phyloP scores from a whole-genome alignment of 2,797 vertebrate genomes.

The Distichodus sexfasciatus region DNA sequence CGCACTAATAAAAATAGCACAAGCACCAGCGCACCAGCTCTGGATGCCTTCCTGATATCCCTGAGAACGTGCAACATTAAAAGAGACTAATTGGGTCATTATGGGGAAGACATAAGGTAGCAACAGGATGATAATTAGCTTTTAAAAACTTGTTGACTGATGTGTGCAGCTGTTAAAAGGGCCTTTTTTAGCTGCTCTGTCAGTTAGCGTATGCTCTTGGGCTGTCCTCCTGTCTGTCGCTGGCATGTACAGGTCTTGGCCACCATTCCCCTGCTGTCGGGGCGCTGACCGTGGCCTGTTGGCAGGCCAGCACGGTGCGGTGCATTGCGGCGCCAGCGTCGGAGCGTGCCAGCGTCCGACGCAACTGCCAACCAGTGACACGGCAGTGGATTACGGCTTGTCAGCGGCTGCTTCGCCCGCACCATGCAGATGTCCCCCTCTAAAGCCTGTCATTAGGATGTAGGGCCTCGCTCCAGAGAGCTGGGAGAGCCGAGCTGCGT shows the following conservation, averaged over 20 bases:
- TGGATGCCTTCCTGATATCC: too few species aligned
- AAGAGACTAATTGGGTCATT: too few species aligned
- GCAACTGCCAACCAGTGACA: constrained; percentile 50
- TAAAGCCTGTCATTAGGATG: constrained; percentile 56
- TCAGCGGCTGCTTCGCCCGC: constrained; percentile 42
- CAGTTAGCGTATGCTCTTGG: constrained; percentile 33
- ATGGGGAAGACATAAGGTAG: neutral
- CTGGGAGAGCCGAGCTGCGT: constrained; percentile 19
- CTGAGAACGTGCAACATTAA: too few species aligned
- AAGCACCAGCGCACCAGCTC: too few species aligned
- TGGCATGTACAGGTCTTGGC: constrained; percentile 41
- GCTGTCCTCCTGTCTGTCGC: constrained; percentile 35
- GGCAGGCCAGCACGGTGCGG: constrained; percentile 38
- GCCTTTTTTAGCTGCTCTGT: constrained; percentile 14
- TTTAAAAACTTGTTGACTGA: too few species aligned
- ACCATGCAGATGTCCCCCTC: constrained; percentile 51
- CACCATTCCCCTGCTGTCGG: constrained; percentile 40
- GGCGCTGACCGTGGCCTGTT: constrained; percentile 33
- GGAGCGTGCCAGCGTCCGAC: constrained; percentile 46
- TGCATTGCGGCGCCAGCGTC: too few species aligned
- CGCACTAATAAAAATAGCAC: constrained; percentile 40
- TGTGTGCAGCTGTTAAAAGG: neutral
- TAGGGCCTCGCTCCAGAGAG: constrained; percentile 43
- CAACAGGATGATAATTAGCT: constrained; percentile 18
- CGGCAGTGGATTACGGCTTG: constrained; percentile 52